Base-by-base conservation (phyloP, 1,140 invertebrate genomes). In the Schlechtendalia chinensis region DNA sequence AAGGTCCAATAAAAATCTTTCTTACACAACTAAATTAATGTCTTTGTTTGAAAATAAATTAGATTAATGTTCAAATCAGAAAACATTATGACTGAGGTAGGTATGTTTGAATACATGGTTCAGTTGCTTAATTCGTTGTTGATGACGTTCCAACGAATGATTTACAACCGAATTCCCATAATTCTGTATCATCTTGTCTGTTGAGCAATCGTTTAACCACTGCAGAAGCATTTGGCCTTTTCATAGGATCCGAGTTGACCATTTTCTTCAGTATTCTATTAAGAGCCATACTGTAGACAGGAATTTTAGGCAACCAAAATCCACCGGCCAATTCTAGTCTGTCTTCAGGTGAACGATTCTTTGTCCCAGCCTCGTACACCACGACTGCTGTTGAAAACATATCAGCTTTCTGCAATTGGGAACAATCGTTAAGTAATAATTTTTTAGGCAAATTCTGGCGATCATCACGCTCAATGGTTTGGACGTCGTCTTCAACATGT, bases 361-460 rank as follows among this genome's bases (percentile, higher is more conserved):
- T 92, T 47, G 93, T 93, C 1, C 89, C 93, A 47, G 90, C 90
- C 86, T 95, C 93, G 84, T 90, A 93, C n/a, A 94, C 88, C 0
- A 93, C 94, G 39, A 96, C 84, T 80, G 92, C 88, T 88, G 83
- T 86, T 6, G 94, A 91, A 85, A 96, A 97, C 82, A 97, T 93
- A 85, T 97, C 95, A 19, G 93, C 94, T 87, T 96, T 97, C 1
- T 91, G 87, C 16, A 97, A 86, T 84, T 95, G 89, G 10, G 87
- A 86, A 82, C 92, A 93, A 83, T 96, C 89, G 83, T 96, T 94
- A 27, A 92, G 91, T 0, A 97, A 86, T 65, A 97, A 91, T 86
- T 97, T 95, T 16, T 89, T 90, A 0, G 95, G 91, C 61, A 97
- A 86, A 84, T 97, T 97, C 61, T 95, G 88, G 86, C 94, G 96